Conservation (phyloP, 2,888 invertebrate species). For the Thymelicus acteon region DNA sequence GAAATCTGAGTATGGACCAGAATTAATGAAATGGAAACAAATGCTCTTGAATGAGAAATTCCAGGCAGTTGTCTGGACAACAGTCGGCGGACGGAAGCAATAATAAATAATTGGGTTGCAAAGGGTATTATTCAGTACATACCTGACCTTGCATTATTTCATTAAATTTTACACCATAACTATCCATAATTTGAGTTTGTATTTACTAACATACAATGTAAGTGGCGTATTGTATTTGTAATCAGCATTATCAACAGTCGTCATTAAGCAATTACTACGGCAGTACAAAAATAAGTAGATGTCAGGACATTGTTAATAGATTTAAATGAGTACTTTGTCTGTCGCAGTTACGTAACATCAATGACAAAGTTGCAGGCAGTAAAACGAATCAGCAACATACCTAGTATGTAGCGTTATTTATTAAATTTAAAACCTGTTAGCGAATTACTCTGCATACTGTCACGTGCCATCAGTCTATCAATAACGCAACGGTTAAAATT, state of each 20-base stretch:
- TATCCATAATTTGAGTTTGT: background rate
- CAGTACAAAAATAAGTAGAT: background rate
- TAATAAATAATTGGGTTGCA: background rate
- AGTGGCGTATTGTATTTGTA: background rate
- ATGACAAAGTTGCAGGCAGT: slow-evolving; percentile 2
- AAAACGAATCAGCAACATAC: background rate
- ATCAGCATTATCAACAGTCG: background rate
- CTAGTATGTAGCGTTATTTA: background rate
- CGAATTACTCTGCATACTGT: slow-evolving; percentile 10
- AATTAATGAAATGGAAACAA: slow-evolving; percentile 43
- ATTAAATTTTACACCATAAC: background rate
- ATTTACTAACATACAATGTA: background rate
- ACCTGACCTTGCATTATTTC: background rate
- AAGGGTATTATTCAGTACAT: background rate
- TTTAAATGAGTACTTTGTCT: background rate
- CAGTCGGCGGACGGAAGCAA: background rate
- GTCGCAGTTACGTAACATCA: slow-evolving; percentile 1
- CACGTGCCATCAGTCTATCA: background rate
- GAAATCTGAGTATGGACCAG: slow-evolving; percentile 45
- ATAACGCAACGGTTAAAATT: background rate
- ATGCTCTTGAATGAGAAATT: slow-evolving; percentile 28
- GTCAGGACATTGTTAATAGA: background rate
- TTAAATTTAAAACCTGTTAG: slow-evolving; percentile 3
- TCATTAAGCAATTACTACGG: background rate
- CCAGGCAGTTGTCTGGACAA: background rate